These are phyloP conservation scores for Taxidea taxus DNA, from an alignment of 2,113 vertebrate genomes.

Conservation along the genomic window DNA sequence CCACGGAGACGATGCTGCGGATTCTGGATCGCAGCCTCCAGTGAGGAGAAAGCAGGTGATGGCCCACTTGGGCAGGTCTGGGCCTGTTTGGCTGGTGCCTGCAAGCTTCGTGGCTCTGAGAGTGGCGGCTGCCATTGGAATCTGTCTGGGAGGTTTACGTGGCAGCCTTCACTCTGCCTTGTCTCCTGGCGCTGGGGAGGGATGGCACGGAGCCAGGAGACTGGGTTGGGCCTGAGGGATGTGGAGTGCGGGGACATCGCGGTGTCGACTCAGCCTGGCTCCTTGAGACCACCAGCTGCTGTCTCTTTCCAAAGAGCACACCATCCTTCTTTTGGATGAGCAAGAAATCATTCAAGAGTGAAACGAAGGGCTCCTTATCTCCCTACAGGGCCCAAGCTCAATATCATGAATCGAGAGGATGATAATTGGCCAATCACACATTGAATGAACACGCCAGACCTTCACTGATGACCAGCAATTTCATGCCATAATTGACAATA, in stretches of 20 bases:
- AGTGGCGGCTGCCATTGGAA: background rate
- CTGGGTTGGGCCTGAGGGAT: background rate
- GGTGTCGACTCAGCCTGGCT: background rate
- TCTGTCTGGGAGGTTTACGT: background rate
- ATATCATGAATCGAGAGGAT: background rate
- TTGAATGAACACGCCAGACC: slow-evolving; percentile 10
- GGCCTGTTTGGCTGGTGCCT: background rate
- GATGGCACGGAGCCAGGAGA: background rate
- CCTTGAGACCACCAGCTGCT: background rate
- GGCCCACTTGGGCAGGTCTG: too few relatives aligned
- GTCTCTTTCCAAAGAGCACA: background rate
- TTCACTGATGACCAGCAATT: background rate
- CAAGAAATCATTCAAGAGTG: slow-evolving; percentile 20
- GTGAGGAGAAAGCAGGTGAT: fast-evolving
- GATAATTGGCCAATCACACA: background rate
- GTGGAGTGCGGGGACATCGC: background rate
- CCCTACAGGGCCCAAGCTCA: background rate
- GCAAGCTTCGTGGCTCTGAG: background rate
- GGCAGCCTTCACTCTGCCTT: fast-evolving
- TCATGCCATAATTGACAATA: slow-evolving; percentile 26
- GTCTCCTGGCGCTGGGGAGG: background rate
- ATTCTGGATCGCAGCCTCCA: background rate
- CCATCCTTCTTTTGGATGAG: background rate
- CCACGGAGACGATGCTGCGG: too few relatives aligned
- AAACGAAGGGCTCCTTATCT: background rate